Evolutionary conservation across 2,113 vertebrate genomes (phyloP).

Genomic region (Rhinichthys klamathensis): DNA sequence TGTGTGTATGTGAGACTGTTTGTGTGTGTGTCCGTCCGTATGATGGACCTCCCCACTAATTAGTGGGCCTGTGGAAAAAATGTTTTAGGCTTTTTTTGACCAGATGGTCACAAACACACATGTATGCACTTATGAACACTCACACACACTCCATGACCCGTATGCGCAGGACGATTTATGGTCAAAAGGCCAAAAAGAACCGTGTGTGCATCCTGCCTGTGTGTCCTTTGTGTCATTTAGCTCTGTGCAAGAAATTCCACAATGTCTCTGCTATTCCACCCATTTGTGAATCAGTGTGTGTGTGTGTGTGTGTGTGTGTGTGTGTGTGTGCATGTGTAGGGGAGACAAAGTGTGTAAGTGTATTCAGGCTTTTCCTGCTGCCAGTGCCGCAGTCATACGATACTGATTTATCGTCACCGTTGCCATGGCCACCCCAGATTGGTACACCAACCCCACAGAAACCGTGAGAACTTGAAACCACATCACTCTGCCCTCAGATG

Average conservation of each 20-base stretch:
- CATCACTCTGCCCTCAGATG: slow-evolving; percentile 22
- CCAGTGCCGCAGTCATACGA: slow-evolving; percentile 40
- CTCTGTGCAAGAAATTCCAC: slow-evolving; percentile 29
- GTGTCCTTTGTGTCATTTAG: slow-evolving; percentile 16
- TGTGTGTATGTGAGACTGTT: slow-evolving; percentile 4
- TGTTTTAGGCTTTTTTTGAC: background rate
- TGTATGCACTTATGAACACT: slow-evolving; percentile 14
- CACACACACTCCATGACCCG: background rate
- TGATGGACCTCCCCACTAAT: slow-evolving; percentile 44
- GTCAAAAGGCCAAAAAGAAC: slow-evolving; percentile 12
- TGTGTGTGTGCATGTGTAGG: slow-evolving; percentile 29
- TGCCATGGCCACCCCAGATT: slow-evolving; percentile 39
- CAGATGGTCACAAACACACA: slow-evolving; percentile 35
- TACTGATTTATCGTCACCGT: slow-evolving; percentile 52
- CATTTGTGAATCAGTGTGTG: slow-evolving; percentile 34
- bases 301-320: slow-evolving; percentile 35
- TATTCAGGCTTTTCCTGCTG: slow-evolving; percentile 50
- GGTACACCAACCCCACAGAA: slow-evolving; percentile 37
- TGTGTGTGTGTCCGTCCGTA: background rate
- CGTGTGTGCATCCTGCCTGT: background rate
- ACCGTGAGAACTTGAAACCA: slow-evolving; percentile 32
- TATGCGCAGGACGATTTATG: background rate
- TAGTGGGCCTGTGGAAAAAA: slow-evolving; percentile 36
- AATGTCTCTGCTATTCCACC: background rate
- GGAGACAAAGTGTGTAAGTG: slow-evolving; percentile 25